Conservation (phyloP, 1,140 invertebrate species). For the Planococcus citri region DNA sequence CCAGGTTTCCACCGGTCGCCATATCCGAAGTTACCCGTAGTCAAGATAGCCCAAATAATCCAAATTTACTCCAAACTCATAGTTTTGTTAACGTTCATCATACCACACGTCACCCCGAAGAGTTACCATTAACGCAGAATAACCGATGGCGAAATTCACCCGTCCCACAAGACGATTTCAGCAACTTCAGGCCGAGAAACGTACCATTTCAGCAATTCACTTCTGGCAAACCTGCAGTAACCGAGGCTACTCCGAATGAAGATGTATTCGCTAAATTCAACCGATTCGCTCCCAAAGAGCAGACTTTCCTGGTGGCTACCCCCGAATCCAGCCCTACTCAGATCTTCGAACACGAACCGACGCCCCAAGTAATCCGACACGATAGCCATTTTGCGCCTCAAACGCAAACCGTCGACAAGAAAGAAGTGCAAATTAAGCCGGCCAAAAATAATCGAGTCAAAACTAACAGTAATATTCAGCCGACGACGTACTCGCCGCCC, state of each 20-base stretch:
- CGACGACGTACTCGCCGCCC: neutral
- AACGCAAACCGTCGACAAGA: neutral
- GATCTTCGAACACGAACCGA: neutral
- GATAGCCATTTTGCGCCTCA: neutral
- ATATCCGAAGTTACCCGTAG: slow-evolving; percentile 14
- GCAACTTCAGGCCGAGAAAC: neutral
- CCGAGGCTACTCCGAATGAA: neutral
- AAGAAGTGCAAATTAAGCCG: neutral
- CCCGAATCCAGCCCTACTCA: neutral
- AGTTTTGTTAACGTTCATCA: neutral
- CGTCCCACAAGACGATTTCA: neutral
- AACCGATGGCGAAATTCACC: neutral
- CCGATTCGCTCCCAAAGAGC: neutral
- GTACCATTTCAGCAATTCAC: slow-evolving; percentile 5
- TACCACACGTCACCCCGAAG: neutral
- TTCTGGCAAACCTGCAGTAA: neutral
- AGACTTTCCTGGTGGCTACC: neutral
- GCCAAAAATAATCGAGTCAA: neutral
- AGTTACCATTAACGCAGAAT: slow-evolving; percentile 11
- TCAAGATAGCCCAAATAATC: slow-evolving; percentile 1
- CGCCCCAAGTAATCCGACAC: neutral
- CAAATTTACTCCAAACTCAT: slow-evolving; percentile 6
- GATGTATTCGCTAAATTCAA: neutral
- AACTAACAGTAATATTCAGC: neutral
- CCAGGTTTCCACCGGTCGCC: neutral